Conservation (phyloP, 2,113 vertebrate genomes). For the Eupsittula cactorum region DNA sequence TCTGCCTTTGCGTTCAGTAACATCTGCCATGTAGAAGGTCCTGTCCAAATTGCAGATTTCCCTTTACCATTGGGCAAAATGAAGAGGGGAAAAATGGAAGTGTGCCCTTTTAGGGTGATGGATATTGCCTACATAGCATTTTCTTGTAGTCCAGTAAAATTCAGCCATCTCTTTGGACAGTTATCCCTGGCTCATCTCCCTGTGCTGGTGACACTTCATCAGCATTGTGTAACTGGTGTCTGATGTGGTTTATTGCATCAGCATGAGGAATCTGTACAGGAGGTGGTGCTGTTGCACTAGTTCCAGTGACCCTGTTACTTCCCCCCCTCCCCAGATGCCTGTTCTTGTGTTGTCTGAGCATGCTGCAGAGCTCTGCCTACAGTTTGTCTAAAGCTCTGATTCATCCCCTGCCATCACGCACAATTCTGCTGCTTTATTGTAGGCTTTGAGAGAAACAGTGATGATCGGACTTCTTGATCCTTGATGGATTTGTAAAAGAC, state of each 20-base stretch:
- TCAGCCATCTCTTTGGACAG: not conserved
- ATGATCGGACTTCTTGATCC: not conserved
- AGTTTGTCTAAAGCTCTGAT: not conserved
- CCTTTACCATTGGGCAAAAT: not conserved
- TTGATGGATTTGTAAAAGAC: not conserved
- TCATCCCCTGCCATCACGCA: not conserved
- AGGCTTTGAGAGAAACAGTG: not conserved
- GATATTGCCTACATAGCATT: not conserved
- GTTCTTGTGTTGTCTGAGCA: not conserved
- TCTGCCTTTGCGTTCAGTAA: not conserved
- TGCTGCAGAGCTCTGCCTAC: not conserved
- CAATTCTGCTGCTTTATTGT: not conserved
- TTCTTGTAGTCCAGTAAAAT: not conserved
- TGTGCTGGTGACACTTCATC: not conserved
- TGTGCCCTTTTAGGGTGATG: not conserved
- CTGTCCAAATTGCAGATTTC: not conserved
- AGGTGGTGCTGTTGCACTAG: conserved; percentile 65
- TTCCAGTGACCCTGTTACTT: not conserved
- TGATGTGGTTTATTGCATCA: conserved; percentile 37
- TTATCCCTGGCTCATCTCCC: not conserved
- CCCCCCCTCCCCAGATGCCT: not conserved
- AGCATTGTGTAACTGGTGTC: not conserved
- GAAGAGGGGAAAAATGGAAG: not conserved
- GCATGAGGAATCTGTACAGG: not conserved
- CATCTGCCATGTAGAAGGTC: not conserved